phyloP scores from a whole-genome alignment of 2,797 vertebrate genomes.

The Dryobates pubescens region DNA sequence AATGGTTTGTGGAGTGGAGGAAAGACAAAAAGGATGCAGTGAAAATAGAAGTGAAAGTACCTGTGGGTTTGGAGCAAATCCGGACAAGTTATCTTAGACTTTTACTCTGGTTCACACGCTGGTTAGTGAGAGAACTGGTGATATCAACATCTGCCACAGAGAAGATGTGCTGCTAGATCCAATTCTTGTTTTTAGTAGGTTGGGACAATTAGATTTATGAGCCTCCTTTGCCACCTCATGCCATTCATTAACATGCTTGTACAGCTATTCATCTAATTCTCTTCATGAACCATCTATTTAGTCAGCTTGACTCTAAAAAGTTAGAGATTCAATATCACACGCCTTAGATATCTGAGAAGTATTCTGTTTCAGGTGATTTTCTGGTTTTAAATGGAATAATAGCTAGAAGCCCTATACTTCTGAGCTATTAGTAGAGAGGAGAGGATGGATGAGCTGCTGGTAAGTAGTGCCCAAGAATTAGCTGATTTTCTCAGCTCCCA shows the following conservation, averaged over 20 bases:
- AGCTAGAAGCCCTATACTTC: neutral
- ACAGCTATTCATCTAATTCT: neutral
- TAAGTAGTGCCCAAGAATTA: neutral
- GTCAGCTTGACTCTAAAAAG: neutral
- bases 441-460: neutral
- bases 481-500: neutral
- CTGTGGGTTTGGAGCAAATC: neutral
- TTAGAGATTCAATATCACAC: neutral
- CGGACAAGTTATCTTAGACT: neutral
- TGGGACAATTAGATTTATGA: neutral
- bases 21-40: neutral
- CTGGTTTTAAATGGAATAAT: neutral
- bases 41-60: neutral
- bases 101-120: accelerated
- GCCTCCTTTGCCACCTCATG: neutral
- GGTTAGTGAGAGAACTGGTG: neutral
- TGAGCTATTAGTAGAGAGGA: neutral
- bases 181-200: neutral
- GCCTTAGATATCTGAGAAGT: neutral
- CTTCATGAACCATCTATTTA: neutral
- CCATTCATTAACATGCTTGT: neutral
- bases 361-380: neutral
- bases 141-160: neutral
- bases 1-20: neutral
- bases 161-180: neutral